Evolutionary conservation across 2,888 invertebrate species (phyloP).

Genomic region (Pomacea canaliculata): DNA sequence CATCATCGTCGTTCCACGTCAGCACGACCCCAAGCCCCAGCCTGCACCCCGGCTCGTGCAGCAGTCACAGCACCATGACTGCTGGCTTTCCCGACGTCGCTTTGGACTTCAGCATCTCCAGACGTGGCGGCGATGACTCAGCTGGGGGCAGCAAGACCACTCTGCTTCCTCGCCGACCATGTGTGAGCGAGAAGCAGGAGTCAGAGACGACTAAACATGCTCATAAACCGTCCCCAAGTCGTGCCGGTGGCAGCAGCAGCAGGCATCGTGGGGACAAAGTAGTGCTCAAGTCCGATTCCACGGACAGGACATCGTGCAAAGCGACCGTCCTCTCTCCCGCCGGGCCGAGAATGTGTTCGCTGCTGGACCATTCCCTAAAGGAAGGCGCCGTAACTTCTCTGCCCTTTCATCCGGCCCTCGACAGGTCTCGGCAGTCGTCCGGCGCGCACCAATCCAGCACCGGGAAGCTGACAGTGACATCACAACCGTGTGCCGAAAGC

Average conservation of each 20-base stretch:
- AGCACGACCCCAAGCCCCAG: background rate
- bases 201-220: background rate
- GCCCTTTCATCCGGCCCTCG: too few relatives aligned
- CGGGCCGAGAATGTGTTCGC: too few relatives aligned
- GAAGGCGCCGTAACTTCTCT: too few relatives aligned
- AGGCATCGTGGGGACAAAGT: background rate
- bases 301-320: background rate
- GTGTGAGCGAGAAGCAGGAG: too few relatives aligned
- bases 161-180: too few relatives aligned
- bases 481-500: too few relatives aligned
- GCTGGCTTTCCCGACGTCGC: conserved; percentile 12
- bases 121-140: conserved; percentile 1
- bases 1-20: background rate
- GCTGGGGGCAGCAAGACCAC: too few relatives aligned
- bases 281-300: background rate
- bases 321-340: background rate
- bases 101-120: conserved; percentile 24
- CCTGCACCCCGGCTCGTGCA: background rate
- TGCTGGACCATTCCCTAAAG: too few relatives aligned
- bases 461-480: too few relatives aligned
- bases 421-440: too few relatives aligned
- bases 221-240: background rate
- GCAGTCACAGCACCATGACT: background rate
- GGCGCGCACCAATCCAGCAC: too few relatives aligned
- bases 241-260: background rate